Evolutionary conservation across 2,888 invertebrate genomes (phyloP).

Genomic region (Loripinus fragilis): DNA sequence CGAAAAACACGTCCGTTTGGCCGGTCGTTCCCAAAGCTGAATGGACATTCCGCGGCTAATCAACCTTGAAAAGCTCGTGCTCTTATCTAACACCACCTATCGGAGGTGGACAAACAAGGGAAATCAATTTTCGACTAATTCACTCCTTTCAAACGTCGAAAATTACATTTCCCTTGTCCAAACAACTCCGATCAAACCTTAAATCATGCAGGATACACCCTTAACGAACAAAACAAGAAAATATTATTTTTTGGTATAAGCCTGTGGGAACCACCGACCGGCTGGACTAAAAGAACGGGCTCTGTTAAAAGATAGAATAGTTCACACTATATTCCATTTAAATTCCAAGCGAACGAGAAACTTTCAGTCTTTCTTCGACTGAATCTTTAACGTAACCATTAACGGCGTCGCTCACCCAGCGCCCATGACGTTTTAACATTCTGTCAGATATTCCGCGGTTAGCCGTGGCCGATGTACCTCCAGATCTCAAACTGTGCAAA

Average conservation of each 20-base stretch:
- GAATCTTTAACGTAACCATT: conserved; percentile 46
- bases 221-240: no score
- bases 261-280: no score
- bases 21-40: conserved; percentile 2
- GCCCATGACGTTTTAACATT: conserved; percentile 42
- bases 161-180: background rate
- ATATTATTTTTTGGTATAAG: no score
- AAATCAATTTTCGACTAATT: background rate
- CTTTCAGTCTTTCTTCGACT: conserved; percentile 23
- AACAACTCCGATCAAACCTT: no score
- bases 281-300: conserved; percentile 11
- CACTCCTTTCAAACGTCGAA: background rate
- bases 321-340: no score
- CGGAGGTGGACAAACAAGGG: background rate
- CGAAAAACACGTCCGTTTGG: background rate
- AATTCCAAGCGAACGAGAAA: conserved; percentile 28
- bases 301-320: no score
- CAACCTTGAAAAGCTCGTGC: background rate
- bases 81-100: background rate
- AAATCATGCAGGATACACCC: no score
- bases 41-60: background rate
- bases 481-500: conserved; percentile 36
- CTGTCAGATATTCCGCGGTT: conserved; percentile 41
- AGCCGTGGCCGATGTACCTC: no score
- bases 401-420: conserved; percentile 44